phyloP scores from a whole-genome alignment of 2,113 vertebrate genomes.

The Phalacrocorax aristotelis region DNA sequence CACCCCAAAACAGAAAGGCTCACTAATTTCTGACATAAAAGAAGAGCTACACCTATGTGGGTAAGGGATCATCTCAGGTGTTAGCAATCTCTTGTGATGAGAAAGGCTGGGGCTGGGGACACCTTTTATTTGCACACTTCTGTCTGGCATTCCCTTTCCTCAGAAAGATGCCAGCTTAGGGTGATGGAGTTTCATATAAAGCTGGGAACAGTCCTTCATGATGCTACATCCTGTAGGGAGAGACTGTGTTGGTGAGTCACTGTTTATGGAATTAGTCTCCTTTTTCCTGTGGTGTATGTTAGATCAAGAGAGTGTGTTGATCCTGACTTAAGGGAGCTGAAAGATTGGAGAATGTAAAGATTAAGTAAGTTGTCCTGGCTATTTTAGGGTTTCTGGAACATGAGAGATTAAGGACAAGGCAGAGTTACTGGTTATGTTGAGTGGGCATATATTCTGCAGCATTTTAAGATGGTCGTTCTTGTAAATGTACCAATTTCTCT shows the following conservation, averaged over 20 bases:
- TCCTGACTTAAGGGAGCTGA: not conserved
- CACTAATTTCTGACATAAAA: not conserved
- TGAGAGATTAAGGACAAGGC: not conserved
- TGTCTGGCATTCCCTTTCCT: fast-evolving
- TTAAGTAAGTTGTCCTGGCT: not conserved
- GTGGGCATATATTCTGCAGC: fast-evolving
- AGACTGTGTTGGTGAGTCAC: not conserved
- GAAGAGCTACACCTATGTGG: not conserved
- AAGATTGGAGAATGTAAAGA: not conserved
- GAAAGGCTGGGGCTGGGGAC: fast-evolving
- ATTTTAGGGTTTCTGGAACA: not conserved
- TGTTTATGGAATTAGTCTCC: not conserved
- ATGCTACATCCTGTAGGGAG: fast-evolving
- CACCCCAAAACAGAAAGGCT: not conserved
- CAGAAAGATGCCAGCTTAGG: fast-evolving
- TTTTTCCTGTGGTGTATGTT: not conserved
- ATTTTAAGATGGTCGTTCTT: not conserved
- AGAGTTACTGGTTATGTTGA: not conserved
- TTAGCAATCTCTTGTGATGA: not conserved
- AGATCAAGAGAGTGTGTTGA: not conserved
- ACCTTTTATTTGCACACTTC: not conserved
- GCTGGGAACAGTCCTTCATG: not conserved
- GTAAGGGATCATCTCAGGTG: not conserved
- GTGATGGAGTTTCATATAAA: fast-evolving
- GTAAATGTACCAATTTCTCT: not conserved